phyloP scores from a whole-genome alignment of 2,113 vertebrate species.

The Tyrannus savana region DNA sequence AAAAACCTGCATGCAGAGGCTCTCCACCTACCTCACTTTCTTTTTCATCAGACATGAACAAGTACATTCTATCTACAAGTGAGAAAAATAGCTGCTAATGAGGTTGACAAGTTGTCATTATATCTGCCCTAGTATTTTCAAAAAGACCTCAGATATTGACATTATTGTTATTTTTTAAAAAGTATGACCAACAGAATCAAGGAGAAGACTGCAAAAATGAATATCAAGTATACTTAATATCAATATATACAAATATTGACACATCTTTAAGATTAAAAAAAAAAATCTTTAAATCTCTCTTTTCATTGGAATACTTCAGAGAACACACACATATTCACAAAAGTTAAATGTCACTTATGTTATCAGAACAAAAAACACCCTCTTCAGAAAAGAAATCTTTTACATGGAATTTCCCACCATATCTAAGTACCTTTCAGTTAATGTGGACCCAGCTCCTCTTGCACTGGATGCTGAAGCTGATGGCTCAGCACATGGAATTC shows the following conservation, averaged over 20 bases:
- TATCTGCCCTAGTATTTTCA: neutral
- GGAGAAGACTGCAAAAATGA: neutral
- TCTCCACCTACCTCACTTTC: neutral
- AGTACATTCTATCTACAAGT: neutral
- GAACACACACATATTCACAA: neutral
- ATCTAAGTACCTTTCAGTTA: slow-evolving; percentile 65
- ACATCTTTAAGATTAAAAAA: neutral
- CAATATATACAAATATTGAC: neutral
- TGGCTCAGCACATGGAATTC: neutral
- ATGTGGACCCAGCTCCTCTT: neutral
- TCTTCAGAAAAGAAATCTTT: neutral
- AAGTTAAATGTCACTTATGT: neutral
- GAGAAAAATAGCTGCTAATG: neutral
- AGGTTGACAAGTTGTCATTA: neutral
- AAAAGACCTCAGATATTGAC: neutral
- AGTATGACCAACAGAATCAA: accelerated
- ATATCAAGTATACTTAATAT: neutral
- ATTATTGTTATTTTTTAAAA: neutral
- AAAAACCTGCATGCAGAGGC: neutral
- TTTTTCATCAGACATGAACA: neutral
- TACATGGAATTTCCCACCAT: neutral
- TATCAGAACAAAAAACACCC: neutral
- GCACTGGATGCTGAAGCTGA: slow-evolving; percentile 50
- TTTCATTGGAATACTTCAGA: neutral
- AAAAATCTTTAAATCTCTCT: neutral